Base-by-base conservation (phyloP, 2,888 invertebrate genomes). In the Athalia cordata region DNA sequence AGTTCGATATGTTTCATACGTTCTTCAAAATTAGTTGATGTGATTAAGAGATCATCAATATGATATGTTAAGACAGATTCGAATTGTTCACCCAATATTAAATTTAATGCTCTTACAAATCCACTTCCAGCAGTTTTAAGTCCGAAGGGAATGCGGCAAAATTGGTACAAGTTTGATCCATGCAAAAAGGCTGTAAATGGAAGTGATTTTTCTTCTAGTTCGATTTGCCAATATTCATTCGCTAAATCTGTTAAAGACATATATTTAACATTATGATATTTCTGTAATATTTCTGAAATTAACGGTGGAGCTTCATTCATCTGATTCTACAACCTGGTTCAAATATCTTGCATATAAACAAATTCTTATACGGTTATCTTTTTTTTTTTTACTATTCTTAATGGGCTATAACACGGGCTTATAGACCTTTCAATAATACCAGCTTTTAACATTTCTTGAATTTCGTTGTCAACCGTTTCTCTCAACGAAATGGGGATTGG, bases 311-410 rank as follows among this genome's bases (percentile, higher is more conserved):
- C 29, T 29, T 29, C 29, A 29, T 29, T 83, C 79, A 77, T 88
- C 86, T 0, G 82, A 78, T n/a, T 84, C 81, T 67, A 88, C 86
- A 29, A 80, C 64, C 8, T 80, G 79, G 79, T 88, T 88, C 0
- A 87, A 55, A 64, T 79, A 81, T 9, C 88, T 49, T 0, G 87
- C 87, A 79, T 88, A 86, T 13, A 87, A 74, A 79, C 87, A 86
- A 45, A 87, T 80, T 3, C 88, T 79, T 2, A 87, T 78, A 8
- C 81, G 79, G 3, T 84, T 84, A 77, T 87, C 85, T 57, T 86
- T 86, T 74, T 87, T 74, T 87, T 29, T 50, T 80, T 61, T 0
- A 84, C 83, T 5, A 84, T 82, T 0, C 85, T 82, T 29, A 87
- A 72, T 3, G 87, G 87, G 67, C 85, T 86, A 13, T 83, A 80